phyloP scores from a whole-genome alignment of 2,888 invertebrate genomes.

The Parelbella ahira region DNA sequence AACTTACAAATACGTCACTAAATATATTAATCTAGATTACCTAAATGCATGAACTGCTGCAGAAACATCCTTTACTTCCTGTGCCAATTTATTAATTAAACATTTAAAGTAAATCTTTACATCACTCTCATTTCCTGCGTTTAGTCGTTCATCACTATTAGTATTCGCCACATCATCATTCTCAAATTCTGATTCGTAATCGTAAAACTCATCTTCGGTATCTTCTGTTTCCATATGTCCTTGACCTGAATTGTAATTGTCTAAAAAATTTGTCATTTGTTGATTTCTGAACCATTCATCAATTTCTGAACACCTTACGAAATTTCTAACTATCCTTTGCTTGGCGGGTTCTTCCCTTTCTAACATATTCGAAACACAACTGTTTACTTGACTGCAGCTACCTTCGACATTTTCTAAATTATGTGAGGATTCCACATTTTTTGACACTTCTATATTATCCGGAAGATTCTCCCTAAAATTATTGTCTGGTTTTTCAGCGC shows the following conservation, averaged over 20 bases:
- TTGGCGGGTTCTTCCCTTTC: slow-evolving; percentile 34
- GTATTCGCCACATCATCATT: too few relatives aligned
- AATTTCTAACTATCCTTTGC: slow-evolving; percentile 45
- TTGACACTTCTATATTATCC: slow-evolving; percentile 2
- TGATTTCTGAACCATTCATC: slow-evolving; percentile 38
- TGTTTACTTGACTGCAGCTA: not conserved
- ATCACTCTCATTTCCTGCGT: not conserved
- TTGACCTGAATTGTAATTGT: slow-evolving; percentile 21
- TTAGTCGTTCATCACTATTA: too few relatives aligned
- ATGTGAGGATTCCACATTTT: slow-evolving; percentile 1
- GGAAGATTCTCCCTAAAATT: slow-evolving; percentile 5
- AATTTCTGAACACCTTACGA: slow-evolving; percentile 40
- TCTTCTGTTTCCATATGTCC: slow-evolving; percentile 18
- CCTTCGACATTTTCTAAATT: not conserved
- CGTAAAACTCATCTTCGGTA: slow-evolving; percentile 20
- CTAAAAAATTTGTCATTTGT: slow-evolving; percentile 6
- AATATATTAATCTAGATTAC: too few relatives aligned
- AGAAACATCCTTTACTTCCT: slow-evolving; percentile 40
- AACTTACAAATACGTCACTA: too few relatives aligned
- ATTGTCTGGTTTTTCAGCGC: not conserved
- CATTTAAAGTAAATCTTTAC: slow-evolving; percentile 32
- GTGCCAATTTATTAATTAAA: slow-evolving; percentile 36
- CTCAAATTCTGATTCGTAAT: too few relatives aligned
- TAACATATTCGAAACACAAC: not conserved
- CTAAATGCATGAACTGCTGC: slow-evolving; percentile 41